Percentiles rank a stretch among this genome's conserved stretches.
Evolutionary conservation across 2,888 invertebrate genomes (phyloP).

Genomic region (Seira sanloemensis): DNA sequence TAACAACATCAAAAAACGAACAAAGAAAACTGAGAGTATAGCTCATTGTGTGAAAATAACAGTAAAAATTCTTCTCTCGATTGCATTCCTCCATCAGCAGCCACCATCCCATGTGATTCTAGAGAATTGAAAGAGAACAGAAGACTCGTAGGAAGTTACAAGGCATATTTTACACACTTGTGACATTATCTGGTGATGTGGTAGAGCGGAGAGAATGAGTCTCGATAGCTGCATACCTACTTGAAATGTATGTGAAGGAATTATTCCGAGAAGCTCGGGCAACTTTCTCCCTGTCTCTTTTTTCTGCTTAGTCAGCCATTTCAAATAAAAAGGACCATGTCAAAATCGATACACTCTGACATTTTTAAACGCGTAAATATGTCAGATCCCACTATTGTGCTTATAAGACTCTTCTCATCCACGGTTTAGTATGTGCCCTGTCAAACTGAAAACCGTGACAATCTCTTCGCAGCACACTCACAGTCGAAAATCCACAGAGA

Average conservation of each 20-base stretch:
- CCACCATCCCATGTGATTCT: not conserved
- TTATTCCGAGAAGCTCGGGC: not conserved
- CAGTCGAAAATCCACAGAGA: not conserved
- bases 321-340: not conserved
- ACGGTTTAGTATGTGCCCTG: not conserved
- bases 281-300: too few relatives aligned
- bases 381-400: too few relatives aligned
- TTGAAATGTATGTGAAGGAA: not conserved
- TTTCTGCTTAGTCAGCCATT: not conserved
- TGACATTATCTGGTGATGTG: conserved; percentile 4
- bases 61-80: not conserved
- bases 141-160: not conserved
- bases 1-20: not conserved
- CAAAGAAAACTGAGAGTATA: not conserved
- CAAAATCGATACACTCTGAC: not conserved
- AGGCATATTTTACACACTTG: conserved; percentile 1
- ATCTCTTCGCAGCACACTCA: not conserved
- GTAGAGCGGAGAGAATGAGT: too few relatives aligned
- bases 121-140: not conserved
- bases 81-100: not conserved
- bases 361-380: conserved; percentile 4
- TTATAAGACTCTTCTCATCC: too few relatives aligned
- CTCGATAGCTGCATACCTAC: not conserved
- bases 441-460: not conserved
- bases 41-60: not conserved